Evolutionary conservation across 2,797 vertebrate genomes (phyloP).

Genomic region (Hypotaenidia philippensis): DNA sequence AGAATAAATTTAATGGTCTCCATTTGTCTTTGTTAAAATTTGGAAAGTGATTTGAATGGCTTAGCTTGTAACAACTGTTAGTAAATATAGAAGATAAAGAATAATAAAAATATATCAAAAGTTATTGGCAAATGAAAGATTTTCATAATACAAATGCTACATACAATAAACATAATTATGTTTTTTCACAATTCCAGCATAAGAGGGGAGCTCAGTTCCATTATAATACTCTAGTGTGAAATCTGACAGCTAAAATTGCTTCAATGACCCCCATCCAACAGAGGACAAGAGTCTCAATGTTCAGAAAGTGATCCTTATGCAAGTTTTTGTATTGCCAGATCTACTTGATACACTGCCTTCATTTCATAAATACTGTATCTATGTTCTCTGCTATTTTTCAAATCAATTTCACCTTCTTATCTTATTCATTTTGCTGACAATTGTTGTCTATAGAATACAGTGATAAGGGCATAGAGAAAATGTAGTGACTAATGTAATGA

Average conservation of each 20-base stretch:
- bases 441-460: neutral
- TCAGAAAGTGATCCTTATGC: neutral
- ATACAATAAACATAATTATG: neutral
- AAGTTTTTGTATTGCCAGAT: neutral
- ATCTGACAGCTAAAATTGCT: conserved; percentile 8
- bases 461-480: neutral
- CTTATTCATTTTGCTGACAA: neutral
- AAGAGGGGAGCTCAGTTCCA: neutral
- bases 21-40: neutral
- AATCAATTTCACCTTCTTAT: conserved; percentile 14
- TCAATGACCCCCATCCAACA: neutral
- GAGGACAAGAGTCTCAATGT: neutral
- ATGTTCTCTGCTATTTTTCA: neutral
- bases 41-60: neutral
- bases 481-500: neutral
- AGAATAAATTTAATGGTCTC: neutral
- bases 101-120: neutral
- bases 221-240: neutral
- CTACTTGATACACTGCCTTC: neutral
- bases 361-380: neutral
- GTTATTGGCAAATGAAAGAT: neutral
- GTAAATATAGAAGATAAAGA: neutral
- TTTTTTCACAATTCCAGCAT: neutral
- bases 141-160: neutral
- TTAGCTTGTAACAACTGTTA: neutral